Evolutionary conservation across 1,140 invertebrate species (phyloP).

Genomic region (Atta texana): DNA sequence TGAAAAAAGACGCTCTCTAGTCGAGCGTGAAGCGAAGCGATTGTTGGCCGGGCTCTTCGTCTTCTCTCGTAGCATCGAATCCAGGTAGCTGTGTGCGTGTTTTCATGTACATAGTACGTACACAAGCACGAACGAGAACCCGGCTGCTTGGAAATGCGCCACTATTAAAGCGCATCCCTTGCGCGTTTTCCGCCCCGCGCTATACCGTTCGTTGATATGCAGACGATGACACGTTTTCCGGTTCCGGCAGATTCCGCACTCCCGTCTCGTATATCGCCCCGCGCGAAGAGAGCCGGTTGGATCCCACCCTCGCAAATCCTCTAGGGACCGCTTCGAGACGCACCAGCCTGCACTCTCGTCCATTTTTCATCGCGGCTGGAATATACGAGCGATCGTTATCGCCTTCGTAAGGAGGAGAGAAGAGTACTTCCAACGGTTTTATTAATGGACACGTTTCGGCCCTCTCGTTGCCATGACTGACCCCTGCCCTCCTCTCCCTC

Average conservation of each 20-base stretch:
- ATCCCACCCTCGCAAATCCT: slow-evolving; percentile 73
- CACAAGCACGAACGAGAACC: background rate
- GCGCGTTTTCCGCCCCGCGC: slow-evolving; percentile 40
- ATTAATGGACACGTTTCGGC: slow-evolving; percentile 58
- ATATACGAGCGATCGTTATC: slow-evolving; percentile 72
- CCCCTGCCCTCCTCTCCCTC: background rate
- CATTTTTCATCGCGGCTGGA: slow-evolving; percentile 73
- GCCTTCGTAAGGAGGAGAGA: slow-evolving; percentile 45
- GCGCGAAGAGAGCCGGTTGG: slow-evolving; percentile 61
- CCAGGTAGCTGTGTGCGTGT: slow-evolving; percentile 18
- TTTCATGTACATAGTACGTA: too few relatives aligned
- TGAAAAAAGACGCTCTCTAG: slow-evolving; percentile 64
- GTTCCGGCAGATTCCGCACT: slow-evolving; percentile 78
- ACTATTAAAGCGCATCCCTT: slow-evolving; percentile 71
- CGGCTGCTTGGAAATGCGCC: slow-evolving; percentile 72
- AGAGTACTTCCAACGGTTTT: slow-evolving; percentile 59
- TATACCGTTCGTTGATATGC: slow-evolving; percentile 76
- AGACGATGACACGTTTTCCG: slow-evolving; percentile 78
- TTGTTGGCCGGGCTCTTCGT: slow-evolving; percentile 59
- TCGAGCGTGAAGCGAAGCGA: slow-evolving; percentile 64
- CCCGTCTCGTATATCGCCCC: slow-evolving; percentile 70
- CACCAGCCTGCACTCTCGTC: slow-evolving; percentile 52
- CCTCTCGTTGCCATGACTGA: slow-evolving; percentile 14
- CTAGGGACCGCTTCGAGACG: slow-evolving; percentile 59
- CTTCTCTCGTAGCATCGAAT: background rate